phyloP scores from a whole-genome alignment of 2,888 invertebrate species.

The Campopleginae sp. region DNA sequence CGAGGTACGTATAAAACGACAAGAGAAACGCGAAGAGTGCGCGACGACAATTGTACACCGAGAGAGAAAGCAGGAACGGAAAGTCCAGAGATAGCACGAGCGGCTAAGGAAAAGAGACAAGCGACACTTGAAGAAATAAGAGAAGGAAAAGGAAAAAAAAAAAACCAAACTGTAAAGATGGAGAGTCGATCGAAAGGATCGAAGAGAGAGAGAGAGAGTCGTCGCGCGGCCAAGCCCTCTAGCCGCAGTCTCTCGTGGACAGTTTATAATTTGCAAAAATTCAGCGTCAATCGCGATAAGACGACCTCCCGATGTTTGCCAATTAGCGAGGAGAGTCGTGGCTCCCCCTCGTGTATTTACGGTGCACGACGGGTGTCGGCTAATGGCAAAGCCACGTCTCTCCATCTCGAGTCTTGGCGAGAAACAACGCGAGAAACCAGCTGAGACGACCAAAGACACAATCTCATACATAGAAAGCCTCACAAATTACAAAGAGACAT shows the following conservation, averaged over 20 bases:
- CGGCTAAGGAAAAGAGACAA: slow-evolving; percentile 36
- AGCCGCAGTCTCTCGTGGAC: slow-evolving; percentile 56
- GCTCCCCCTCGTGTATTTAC: slow-evolving; percentile 67
- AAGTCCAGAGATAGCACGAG: slow-evolving; percentile 47
- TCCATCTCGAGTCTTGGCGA: slow-evolving; percentile 43
- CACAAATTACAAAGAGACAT: slow-evolving; percentile 27
- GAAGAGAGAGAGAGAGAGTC: neutral
- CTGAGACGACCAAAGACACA: neutral
- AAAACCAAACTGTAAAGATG: slow-evolving; percentile 23
- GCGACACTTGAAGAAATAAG: neutral
- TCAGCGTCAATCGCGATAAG: slow-evolving; percentile 78
- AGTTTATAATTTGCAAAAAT: slow-evolving; percentile 79
- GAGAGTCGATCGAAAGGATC: slow-evolving; percentile 24
- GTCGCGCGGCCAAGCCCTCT: slow-evolving; percentile 49
- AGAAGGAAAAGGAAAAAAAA: slow-evolving; percentile 7
- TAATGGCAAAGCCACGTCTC: slow-evolving; percentile 77
- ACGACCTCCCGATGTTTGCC: slow-evolving; percentile 79
- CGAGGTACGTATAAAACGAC: slow-evolving; percentile 27
- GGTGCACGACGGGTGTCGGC: slow-evolving; percentile 77
- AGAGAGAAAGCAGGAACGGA: slow-evolving; percentile 36
- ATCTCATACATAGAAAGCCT: neutral
- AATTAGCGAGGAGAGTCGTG: slow-evolving; percentile 75
- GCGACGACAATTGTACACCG: slow-evolving; percentile 45
- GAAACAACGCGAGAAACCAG: slow-evolving; percentile 55
- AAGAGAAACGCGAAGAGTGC: neutral